These are phyloP conservation scores for Microtus ochrogaster DNA, from an alignment of 2,113 vertebrate species.

Conservation along the genomic window DNA sequence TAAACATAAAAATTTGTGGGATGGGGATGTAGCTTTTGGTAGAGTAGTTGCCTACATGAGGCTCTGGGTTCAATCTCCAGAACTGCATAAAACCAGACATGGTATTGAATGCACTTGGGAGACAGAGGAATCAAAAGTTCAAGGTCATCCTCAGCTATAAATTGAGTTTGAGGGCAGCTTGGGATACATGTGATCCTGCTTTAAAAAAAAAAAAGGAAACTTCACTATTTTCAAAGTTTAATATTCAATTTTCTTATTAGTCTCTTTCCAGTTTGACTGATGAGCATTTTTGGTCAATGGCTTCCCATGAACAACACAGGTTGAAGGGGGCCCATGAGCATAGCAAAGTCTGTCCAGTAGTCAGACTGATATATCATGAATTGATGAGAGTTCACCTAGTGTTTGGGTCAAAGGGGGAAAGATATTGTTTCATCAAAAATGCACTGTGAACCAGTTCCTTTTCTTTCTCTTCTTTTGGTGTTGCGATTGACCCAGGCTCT, in stretches of 20 bases:
- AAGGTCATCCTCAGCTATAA: neutral
- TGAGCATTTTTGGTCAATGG: neutral
- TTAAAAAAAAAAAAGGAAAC: no score
- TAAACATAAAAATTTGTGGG: neutral
- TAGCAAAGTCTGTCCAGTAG: neutral
- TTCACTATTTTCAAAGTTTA: neutral
- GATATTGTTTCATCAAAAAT: constrained; percentile 10
- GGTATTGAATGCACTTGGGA: no score
- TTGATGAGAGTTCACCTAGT: neutral
- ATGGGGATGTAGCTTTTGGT: neutral
- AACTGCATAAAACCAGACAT: no score
- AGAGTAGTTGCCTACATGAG: neutral
- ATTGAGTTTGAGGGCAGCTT: neutral
- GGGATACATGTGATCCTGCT: neutral
- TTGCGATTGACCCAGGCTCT: neutral
- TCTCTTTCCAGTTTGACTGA: neutral
- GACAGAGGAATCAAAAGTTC: neutral
- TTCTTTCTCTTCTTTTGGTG: neutral
- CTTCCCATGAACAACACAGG: neutral
- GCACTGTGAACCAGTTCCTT: neutral
- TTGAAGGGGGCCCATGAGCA: no score
- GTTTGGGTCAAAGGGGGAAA: neutral
- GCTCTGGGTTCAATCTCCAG: neutral
- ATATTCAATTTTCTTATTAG: neutral
- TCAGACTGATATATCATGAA: no score